phyloP scores from a whole-genome alignment of 2,113 vertebrate species.

The Excalfactoria chinensis region DNA sequence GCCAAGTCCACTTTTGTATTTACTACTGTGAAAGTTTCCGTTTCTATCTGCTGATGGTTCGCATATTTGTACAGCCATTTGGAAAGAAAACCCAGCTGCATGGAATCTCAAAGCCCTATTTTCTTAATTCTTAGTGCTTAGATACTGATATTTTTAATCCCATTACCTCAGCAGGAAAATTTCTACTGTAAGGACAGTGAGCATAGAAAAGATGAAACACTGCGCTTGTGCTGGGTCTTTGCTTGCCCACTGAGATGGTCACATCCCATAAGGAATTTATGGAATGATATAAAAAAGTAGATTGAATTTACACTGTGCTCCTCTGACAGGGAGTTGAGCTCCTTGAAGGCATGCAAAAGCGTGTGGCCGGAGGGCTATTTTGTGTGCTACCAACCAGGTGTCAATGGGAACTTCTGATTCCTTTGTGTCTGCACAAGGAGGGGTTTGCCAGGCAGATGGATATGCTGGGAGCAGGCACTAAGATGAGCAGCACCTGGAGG shows the following conservation, averaged over 20 bases:
- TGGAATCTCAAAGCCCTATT: not conserved
- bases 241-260: not conserved
- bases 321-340: not conserved
- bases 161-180: slow-evolving; percentile 3
- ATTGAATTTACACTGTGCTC: not conserved
- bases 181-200: not conserved
- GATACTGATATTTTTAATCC: slow-evolving; percentile 6
- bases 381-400: not conserved
- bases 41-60: not conserved
- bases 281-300: not conserved
- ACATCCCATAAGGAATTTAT: not conserved
- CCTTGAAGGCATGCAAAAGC: not conserved
- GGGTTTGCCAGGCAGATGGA: not conserved
- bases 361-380: not conserved
- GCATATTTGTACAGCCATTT: not conserved
- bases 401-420: not conserved
- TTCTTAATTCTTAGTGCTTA: slow-evolving; percentile 9
- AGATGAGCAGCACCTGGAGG: not conserved
- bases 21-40: not conserved
- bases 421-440: not conserved
- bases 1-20: not conserved
- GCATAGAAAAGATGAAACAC: not conserved
- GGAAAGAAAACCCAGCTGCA: not conserved
- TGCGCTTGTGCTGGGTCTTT: not conserved
- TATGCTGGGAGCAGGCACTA: not conserved